Percentiles rank a stretch among this genome's conserved stretches.
Evolutionary conservation across 2,888 invertebrate genomes (phyloP).

Genomic region (Lepeophtheirus nordmannii): DNA sequence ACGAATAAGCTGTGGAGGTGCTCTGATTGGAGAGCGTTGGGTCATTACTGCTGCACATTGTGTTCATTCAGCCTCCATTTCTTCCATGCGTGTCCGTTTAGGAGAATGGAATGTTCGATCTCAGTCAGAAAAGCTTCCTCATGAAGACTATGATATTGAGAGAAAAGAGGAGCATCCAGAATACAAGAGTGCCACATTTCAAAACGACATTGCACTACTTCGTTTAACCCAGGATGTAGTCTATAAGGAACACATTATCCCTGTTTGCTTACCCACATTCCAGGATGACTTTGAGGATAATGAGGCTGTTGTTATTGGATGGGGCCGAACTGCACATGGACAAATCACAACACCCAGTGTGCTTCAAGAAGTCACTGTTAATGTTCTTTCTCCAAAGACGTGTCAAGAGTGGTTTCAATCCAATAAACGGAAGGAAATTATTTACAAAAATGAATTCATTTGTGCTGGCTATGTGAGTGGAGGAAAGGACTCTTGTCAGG

Average conservation of each 20-base stretch:
- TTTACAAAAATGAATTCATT: conserved; percentile 68
- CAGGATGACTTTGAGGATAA: conserved; percentile 61
- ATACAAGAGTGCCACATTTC: conserved; percentile 77
- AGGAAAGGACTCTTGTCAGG: conserved; percentile 45
- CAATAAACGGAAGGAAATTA: conserved; percentile 74
- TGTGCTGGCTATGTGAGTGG: conserved; percentile 87
- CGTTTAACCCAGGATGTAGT: conserved; percentile 53
- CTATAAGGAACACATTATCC: conserved; percentile 79
- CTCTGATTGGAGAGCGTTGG: conserved; percentile 73
- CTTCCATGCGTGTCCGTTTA: conserved; percentile 67
- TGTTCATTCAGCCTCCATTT: conserved; percentile 44
- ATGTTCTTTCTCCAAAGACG: conserved; percentile 67
- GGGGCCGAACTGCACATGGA: conserved; percentile 68
- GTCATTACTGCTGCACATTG: conserved; percentile 74
- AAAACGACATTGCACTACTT: conserved; percentile 61
- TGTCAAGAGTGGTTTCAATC: conserved; percentile 85
- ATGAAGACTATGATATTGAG: conserved; percentile 75
- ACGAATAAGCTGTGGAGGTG: conserved; percentile 80
- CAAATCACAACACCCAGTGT: conserved; percentile 61
- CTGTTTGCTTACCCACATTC: conserved; percentile 70
- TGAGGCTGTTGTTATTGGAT: conserved; percentile 75
- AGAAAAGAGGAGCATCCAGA: conserved; percentile 74
- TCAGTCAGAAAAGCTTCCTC: conserved; percentile 61
- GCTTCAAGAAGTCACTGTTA: conserved; percentile 43
- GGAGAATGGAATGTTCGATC: conserved; percentile 78